Evolutionary conservation across 2,888 invertebrate species (phyloP), one percentile per base, ranked within the genome.

Genomic region (Papilio gigon): DNA sequence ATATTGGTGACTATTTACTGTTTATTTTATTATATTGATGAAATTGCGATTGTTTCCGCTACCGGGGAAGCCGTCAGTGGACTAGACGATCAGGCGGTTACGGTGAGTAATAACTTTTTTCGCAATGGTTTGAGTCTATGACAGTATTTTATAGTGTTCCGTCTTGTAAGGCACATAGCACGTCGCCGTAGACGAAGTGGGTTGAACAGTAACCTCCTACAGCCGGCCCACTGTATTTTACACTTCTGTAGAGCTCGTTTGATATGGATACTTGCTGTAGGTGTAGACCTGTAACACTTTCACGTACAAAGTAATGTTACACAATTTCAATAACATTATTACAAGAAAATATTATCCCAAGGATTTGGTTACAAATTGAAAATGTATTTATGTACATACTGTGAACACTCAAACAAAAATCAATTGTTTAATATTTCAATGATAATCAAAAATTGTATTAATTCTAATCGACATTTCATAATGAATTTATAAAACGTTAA

Each of bases 101-200:
- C 86, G 88, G 91, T 91, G 79, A 88, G 90, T 84, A 79, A 85
- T 83, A 83, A 82, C 81, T 81, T 80, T 76, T 73, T 79, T 77
- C 72, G 82, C 74, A 77, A 35, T 47, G 17, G 4, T 75, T 76
- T 77, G 61, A 61, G 58, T 66, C 66, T 73, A 68, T 67, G 73
- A 80, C 82, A 79, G 81, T 84, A 80, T 81, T 76, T 76, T 78
- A 80, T 79, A 78, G 79, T 78, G 80, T 75, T 80, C 77, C 79
- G 87, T 86, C 88, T 89, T 87, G 89, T 89, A 89, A 85, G 80
- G 71, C 76, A 72, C 74, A 82, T 81, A 82, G 81, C 83, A 81
- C 78, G 80, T 84, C 84, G 77, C 75, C 79, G n/a, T n/a, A n/a
- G n/a, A n/a, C n/a, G n/a, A n/a, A 82, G 90, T 91, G 89, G 91